Evolutionary conservation across 2,797 vertebrate genomes (phyloP), one percentile per base, ranked within the genome.

Genomic region (Hybognathus amarus): DNA sequence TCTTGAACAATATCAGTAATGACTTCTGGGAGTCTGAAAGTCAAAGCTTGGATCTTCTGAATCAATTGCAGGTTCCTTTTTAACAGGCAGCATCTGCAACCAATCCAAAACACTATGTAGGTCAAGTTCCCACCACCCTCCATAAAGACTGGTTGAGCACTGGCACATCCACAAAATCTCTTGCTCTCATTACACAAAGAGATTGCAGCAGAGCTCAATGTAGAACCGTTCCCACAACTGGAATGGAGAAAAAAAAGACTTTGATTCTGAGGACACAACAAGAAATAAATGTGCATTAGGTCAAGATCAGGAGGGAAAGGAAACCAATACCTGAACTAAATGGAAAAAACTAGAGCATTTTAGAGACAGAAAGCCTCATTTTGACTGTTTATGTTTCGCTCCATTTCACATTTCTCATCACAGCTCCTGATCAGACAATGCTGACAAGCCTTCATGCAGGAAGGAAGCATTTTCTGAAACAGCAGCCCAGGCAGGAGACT

Each of bases 111-210:
- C 74, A 74, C 80, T 85, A 88, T 87, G 85, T 88, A 88, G 87
- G 85, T 88, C 87, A 88, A 79, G 85, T 88, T 88, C 87, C 85
- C 87, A 88, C 77, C 84, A 83, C 71, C 84, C 82, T 66, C 68
- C 80, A 86, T 71, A 82, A 83, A 85, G 42, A 69, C 74, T 64
- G 42, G 79, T 78, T 69, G 69, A 86, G 79, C 79, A 42, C 45
- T 71, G 84, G 77, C 75, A 83, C 82, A 80, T 84, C 64, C 56
- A 68, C 67, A 47, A 67, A 59, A 81, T 83, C 73, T 77, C 52
- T 80, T 18, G 54, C 85, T 52, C 77, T 85, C 61, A 64, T 82
- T 50, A 66, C 66, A 86, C 85, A 77, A 56, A 75, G 36, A 40
- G 52, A 79, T 79, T 83, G 73, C 52, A 75, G 40, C 8, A 64